Evolutionary conservation across 2,113 vertebrate species (phyloP).

Genomic region (Elaphurus davidianus): DNA sequence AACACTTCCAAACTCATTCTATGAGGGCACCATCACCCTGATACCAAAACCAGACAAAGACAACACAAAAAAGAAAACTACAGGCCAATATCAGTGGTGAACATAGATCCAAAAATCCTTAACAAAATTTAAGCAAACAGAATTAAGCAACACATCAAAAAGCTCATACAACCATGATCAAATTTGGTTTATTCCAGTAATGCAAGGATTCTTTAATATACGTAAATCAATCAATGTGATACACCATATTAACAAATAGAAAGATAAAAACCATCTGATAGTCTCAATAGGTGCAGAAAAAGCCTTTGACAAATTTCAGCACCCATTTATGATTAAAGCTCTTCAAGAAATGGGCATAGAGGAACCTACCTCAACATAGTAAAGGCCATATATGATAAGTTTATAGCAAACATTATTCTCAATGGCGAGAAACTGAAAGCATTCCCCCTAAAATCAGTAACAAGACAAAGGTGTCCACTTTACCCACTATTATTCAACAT

Average conservation of each 20-base stretch:
- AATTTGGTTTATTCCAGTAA: background rate
- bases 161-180: background rate
- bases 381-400: background rate
- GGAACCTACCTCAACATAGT: background rate
- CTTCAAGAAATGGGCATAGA: background rate
- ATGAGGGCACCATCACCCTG: background rate
- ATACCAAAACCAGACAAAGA: background rate
- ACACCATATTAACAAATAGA: background rate
- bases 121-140: background rate
- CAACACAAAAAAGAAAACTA: background rate
- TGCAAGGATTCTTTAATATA: background rate
- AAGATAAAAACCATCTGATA: background rate
- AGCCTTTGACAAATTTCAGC: background rate
- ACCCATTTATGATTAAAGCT: background rate
- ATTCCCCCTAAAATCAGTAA: background rate
- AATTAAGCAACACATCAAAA: background rate
- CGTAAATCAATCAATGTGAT: background rate
- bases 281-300: background rate
- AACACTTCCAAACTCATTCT: background rate
- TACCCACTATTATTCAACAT: background rate
- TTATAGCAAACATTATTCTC: background rate
- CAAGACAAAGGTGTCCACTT: background rate
- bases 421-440: background rate
- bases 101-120: background rate
- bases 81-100: background rate